Evolutionary conservation across 2,888 invertebrate genomes (phyloP).

Genomic region (Monoplex corrugatus): DNA sequence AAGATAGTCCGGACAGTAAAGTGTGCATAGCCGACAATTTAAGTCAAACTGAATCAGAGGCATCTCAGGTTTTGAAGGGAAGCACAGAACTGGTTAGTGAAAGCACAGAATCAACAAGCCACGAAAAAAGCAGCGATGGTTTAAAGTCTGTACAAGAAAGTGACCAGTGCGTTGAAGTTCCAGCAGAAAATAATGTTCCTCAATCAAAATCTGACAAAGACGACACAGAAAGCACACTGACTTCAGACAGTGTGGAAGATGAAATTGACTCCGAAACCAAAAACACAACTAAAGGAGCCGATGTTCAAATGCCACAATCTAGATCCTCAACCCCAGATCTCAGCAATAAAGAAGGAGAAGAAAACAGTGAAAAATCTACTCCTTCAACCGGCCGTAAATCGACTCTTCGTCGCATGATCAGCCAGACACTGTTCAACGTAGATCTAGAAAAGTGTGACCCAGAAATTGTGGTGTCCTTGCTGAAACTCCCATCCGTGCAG

Average conservation of each 20-base stretch:
- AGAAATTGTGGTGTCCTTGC: constrained; percentile 63
- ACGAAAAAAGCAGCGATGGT: no score
- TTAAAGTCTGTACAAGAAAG: no score
- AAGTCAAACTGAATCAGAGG: background rate
- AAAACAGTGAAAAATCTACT: background rate
- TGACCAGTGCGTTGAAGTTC: background rate
- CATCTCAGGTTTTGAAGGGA: background rate
- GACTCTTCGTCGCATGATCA: constrained; percentile 64
- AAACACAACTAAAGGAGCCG: background rate
- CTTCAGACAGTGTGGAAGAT: constrained; percentile 10
- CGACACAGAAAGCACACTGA: constrained; percentile 11
- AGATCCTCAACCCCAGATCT: constrained; percentile 16
- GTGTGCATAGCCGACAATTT: background rate
- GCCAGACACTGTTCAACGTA: constrained; percentile 63
- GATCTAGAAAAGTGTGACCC: constrained; percentile 73
- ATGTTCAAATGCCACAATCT: constrained; percentile 1
- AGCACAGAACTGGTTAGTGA: background rate
- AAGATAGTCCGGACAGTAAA: background rate
- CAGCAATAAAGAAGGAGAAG: background rate
- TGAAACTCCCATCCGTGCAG: constrained; percentile 46
- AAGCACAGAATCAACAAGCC: background rate
- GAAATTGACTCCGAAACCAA: background rate
- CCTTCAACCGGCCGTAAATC: constrained; percentile 49
- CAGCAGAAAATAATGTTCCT: background rate
- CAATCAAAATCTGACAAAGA: background rate